Base-by-base conservation (phyloP, 37 sponge, comb jelly and placozoan genomes). In the Spongilla lacustris region DNA sequence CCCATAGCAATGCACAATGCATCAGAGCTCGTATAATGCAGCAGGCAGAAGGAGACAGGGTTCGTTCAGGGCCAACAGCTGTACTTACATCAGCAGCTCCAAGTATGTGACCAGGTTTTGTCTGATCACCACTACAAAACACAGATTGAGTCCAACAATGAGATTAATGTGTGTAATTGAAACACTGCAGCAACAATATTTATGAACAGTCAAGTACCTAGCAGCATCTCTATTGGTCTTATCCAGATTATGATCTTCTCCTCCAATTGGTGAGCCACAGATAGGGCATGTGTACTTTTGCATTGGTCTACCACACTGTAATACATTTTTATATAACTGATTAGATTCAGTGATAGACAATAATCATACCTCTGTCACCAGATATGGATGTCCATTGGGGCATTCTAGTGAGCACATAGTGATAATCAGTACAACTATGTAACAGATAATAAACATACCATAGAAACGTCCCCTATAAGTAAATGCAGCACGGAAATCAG, bases 381-480 rank as follows among this genome's bases (percentile, higher is more conserved):
- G 83, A 48, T 93, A 93, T 0, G 89, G 91, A 84, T 94, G 94
- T 25, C 94, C 94, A 31, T 69, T 87, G 4, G 88, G 85, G 69
- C 94, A 94, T 71, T 80, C 93, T 88, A 30, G 25, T 37, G 49
- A 30, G 38, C 4, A 78, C 66, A 72, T 27, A 33, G 23, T 2
- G n/a, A n/a, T n/a, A n/a, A n/a, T n/a, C n/a, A n/a, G n/a, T n/a
- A n/a, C n/a, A n/a, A n/a, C n/a, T n/a, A n/a, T n/a, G n/a, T n/a
- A n/a, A n/a, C n/a, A n/a, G n/a, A n/a, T n/a, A n/a, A n/a, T n/a
- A n/a, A n/a, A n/a, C n/a, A n/a, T n/a, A 89, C 90, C 69, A 79
- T 84, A 89, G 36, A 84, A 89, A 21, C n/a, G 19, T 89, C 78
- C 73, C n/a, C n/a, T n/a, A n/a, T n/a, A n/a, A 73, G 36, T 28